phyloP scores from a whole-genome alignment of 1,140 invertebrate genomes.

The Zaprionus capensis region DNA sequence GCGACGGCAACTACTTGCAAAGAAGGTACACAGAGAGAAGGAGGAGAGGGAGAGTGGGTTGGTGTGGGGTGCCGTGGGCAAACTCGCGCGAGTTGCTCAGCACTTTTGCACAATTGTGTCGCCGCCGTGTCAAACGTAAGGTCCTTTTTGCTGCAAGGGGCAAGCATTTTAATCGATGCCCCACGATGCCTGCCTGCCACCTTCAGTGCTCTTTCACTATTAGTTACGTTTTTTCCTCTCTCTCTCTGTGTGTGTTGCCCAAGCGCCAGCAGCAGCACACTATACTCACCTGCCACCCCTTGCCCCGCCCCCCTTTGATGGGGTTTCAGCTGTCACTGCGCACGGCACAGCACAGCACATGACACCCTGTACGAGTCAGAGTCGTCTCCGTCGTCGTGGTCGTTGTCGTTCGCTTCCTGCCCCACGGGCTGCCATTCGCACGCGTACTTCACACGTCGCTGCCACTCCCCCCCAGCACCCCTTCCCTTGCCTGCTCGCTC shows the following conservation, averaged over 20 bases:
- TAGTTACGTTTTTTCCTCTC: constrained; percentile 56
- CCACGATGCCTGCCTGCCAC: constrained; percentile 32
- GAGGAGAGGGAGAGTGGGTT: background rate
- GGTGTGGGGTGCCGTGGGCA: background rate
- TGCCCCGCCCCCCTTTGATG: background rate
- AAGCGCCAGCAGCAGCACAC: constrained; percentile 40
- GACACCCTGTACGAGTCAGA: constrained; percentile 44
- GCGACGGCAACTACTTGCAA: background rate
- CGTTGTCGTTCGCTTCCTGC: constrained; percentile 36
- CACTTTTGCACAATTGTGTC: constrained; percentile 60
- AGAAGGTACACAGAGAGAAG: background rate
- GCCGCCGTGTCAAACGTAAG: constrained; percentile 36
- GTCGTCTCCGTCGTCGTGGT: background rate
- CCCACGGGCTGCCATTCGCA: constrained; percentile 67
- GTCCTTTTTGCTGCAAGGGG: constrained; percentile 23
- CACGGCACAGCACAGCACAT: constrained; percentile 29
- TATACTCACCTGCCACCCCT: background rate
- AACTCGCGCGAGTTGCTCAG: background rate
- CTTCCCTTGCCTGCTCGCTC: background rate
- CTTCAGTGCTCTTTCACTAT: constrained; percentile 51
- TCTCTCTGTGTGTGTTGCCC: background rate
- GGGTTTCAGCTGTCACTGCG: constrained; percentile 36
- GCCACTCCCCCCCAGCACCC: no score
- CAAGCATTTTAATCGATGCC: constrained; percentile 59
- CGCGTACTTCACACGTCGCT: constrained; percentile 68